Evolutionary conservation across 1,140 invertebrate genomes (phyloP).

Genomic region (Euborellia annulipes): DNA sequence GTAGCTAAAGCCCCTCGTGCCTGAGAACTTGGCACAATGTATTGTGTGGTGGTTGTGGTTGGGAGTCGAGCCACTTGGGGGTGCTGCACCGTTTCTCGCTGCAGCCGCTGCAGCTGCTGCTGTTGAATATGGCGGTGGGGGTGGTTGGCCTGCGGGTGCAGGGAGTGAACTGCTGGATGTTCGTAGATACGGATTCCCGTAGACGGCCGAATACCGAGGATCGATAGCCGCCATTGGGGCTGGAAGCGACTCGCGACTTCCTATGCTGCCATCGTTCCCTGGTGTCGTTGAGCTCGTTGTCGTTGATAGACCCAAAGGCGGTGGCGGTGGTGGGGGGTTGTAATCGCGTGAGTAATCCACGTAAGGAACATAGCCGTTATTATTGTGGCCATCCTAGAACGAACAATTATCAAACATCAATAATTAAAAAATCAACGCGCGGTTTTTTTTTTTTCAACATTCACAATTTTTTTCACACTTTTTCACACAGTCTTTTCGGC

Average conservation of each 20-base stretch:
- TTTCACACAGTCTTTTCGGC: too few species aligned
- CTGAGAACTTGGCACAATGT: conserved; percentile 28
- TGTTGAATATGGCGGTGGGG: conserved; percentile 16
- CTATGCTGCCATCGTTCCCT: not conserved
- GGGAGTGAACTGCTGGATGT: conserved; percentile 34
- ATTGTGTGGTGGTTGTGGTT: conserved; percentile 31
- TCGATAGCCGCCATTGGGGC: conserved; percentile 48
- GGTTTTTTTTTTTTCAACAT: too few species aligned
- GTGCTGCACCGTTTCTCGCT: conserved; percentile 33
- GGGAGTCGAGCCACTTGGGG: conserved; percentile 32
- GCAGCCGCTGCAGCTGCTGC: conserved; percentile 21
- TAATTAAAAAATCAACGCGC: too few species aligned
- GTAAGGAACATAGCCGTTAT: conserved; percentile 78
- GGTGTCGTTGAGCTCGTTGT: conserved; percentile 17
- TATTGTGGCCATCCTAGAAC: conserved; percentile 57
- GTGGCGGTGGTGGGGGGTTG: conserved; percentile 47
- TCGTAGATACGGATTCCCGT: conserved; percentile 74
- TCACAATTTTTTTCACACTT: too few species aligned
- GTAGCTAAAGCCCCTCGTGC: conserved; percentile 38
- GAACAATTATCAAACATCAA: not conserved
- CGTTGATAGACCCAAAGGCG: conserved; percentile 16
- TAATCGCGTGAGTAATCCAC: conserved; percentile 74
- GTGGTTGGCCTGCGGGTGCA: conserved; percentile 16
- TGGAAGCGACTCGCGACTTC: conserved; percentile 13
- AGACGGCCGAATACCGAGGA: conserved; percentile 70